Evolutionary conservation across 1,140 invertebrate genomes (phyloP).

Genomic region (Eubasilissa regina): DNA sequence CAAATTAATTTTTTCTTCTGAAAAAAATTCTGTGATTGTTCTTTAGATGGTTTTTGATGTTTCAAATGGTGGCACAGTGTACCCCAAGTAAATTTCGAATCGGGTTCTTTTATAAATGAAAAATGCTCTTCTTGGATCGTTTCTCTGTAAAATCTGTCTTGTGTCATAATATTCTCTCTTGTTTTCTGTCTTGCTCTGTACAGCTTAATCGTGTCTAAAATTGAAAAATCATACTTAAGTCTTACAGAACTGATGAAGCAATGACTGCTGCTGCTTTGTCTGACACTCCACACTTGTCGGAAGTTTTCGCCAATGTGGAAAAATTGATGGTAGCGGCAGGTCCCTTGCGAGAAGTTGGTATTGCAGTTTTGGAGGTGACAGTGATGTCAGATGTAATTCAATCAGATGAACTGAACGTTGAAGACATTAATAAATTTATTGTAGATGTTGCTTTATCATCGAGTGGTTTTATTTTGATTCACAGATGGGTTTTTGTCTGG

Average conservation of each 20-base stretch:
- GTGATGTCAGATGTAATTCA: no score
- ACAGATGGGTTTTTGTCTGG: no score
- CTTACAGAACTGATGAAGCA: slow-evolving; percentile 60
- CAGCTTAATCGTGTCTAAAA: slow-evolving; percentile 62
- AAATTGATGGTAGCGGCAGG: no score
- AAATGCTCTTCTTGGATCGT: slow-evolving; percentile 47
- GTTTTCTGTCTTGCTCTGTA: slow-evolving; percentile 59
- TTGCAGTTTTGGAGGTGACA: no score
- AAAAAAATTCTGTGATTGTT: slow-evolving; percentile 46
- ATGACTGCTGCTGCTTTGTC: slow-evolving; percentile 62
- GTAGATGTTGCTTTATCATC: no score
- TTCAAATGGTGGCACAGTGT: slow-evolving; percentile 36
- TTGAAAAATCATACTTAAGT: slow-evolving; percentile 54
- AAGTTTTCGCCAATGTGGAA: no score
- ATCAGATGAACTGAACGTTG: no score
- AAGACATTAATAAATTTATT: no score
- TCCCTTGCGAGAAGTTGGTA: no score
- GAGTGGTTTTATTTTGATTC: no score
- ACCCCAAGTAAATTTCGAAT: slow-evolving; percentile 49
- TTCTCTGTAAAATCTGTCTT: slow-evolving; percentile 56
- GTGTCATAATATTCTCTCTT: slow-evolving; percentile 49
- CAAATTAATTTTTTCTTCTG: slow-evolving; percentile 29
- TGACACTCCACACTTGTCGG: no score
- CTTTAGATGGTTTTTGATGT: slow-evolving; percentile 46
- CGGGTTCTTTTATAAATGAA: slow-evolving; percentile 53